A percentile compares a stretch with the other conserved stretches of the same genome.
Evolutionary conservation across 2,113 vertebrate genomes (phyloP).

Genomic region (Protobothrops mucrosquamatus): DNA sequence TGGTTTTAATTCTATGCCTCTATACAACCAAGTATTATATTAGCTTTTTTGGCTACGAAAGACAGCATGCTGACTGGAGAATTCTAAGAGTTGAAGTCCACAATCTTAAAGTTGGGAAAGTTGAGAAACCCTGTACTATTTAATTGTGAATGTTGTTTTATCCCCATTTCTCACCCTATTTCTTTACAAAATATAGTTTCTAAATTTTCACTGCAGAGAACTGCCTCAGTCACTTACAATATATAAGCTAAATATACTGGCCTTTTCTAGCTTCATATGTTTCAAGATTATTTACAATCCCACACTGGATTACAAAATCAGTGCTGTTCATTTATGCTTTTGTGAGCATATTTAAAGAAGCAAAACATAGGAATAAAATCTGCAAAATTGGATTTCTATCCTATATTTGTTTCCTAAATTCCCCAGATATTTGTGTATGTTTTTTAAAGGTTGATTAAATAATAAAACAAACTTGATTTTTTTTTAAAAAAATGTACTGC

Average conservation of each 20-base stretch:
- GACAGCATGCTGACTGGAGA: too few relatives aligned
- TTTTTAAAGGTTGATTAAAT: conserved; percentile 65
- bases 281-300: conserved; percentile 52
- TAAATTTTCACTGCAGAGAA: conserved; percentile 66
- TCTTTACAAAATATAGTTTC: conserved; percentile 47
- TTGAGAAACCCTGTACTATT: neutral
- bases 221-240: conserved; percentile 62
- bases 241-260: conserved; percentile 57
- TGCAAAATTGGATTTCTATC: conserved; percentile 57
- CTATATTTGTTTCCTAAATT: conserved; percentile 53
- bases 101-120: too few relatives aligned
- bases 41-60: neutral
- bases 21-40: too few relatives aligned
- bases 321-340: conserved; percentile 11
- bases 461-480: conserved; percentile 61
- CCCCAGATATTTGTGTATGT: conserved; percentile 47
- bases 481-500: conserved; percentile 52
- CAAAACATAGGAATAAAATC: conserved; percentile 39
- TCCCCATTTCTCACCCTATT: conserved; percentile 52
- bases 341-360: conserved; percentile 55
- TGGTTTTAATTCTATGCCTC: too few relatives aligned
- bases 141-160: neutral
- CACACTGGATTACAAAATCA: conserved; percentile 37
- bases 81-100: too few relatives aligned
- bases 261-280: conserved; percentile 53